Percentiles rank a stretch among this genome's conserved stretches.
phyloP scores from a whole-genome alignment of 2,888 invertebrate species.

The Balanococcus diminutus region DNA sequence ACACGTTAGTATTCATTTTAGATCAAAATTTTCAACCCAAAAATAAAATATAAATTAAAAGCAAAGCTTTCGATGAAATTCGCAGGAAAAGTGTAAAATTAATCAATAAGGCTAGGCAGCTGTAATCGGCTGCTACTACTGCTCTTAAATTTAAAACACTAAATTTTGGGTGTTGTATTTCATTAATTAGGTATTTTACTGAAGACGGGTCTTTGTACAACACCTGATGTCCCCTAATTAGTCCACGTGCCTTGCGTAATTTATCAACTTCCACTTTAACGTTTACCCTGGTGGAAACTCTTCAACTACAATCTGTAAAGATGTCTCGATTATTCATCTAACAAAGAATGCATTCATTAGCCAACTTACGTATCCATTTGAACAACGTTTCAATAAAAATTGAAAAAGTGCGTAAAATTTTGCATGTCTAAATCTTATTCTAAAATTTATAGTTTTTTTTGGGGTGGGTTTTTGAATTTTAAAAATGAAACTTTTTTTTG shows the following conservation, averaged over 20 bases:
- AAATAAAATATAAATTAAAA: too few relatives aligned
- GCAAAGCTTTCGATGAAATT: neutral
- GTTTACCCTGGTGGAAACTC: neutral
- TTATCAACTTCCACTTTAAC: neutral
- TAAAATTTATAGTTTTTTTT: neutral
- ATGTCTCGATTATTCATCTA: neutral
- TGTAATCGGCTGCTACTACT: neutral
- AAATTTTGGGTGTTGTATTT: neutral
- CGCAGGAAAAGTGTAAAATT: neutral
- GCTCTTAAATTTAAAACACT: neutral
- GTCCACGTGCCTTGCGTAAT: neutral
- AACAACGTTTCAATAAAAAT: neutral
- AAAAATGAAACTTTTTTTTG: too few relatives aligned
- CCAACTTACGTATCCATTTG: too few relatives aligned
- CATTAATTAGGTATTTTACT: neutral
- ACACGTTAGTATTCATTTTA: too few relatives aligned
- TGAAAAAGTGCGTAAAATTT: neutral
- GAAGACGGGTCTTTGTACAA: neutral
- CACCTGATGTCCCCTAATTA: constrained; percentile 9
- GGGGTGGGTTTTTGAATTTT: neutral
- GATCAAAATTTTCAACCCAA: too few relatives aligned
- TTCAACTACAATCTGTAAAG: neutral
- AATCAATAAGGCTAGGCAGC: neutral
- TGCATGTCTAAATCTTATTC: too few relatives aligned
- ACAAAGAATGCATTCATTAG: neutral